These are phyloP conservation scores for cattle (Bos taurus) DNA, from an alignment of 2,113 vertebrate species.

Conservation along the genomic window DNA sequence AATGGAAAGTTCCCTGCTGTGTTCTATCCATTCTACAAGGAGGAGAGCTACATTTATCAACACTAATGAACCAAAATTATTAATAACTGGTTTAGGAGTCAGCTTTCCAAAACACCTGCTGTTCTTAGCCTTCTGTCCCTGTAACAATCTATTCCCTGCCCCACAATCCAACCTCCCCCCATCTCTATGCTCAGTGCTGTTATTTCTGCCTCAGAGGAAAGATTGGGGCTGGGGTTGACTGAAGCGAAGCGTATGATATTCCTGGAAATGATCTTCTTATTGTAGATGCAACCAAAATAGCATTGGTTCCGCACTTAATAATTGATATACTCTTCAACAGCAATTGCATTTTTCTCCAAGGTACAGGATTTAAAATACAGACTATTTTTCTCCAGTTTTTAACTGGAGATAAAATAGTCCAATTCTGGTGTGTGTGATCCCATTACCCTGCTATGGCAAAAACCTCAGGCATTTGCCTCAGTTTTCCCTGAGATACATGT, in stretches of 20 bases:
- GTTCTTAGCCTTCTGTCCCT: slow-evolving; percentile 17
- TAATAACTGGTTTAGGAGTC: slow-evolving; percentile 23
- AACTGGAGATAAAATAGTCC: background rate
- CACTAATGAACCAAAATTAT: slow-evolving; percentile 46
- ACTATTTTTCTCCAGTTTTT: slow-evolving; percentile 1
- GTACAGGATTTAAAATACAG: slow-evolving; percentile 35
- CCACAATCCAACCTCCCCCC: background rate
- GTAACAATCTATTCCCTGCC: background rate
- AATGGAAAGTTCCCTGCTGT: slow-evolving; percentile 21
- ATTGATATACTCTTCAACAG: slow-evolving; percentile 44
- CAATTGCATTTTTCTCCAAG: slow-evolving; percentile 15
- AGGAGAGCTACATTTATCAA: slow-evolving; percentile 31
- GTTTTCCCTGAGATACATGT: background rate
- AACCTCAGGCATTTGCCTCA: background rate
- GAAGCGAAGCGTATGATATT: background rate
- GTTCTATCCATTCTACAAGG: slow-evolving; percentile 15
- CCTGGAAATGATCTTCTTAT: slow-evolving; percentile 55
- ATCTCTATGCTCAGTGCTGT: background rate
- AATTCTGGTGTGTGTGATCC: background rate
- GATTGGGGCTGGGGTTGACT: background rate
- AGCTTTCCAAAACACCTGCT: slow-evolving; percentile 31
- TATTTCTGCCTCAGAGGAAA: slow-evolving; percentile 32
- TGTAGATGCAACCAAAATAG: slow-evolving; percentile 52
- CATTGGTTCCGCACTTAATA: slow-evolving; percentile 28
- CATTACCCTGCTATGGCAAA: background rate